A percentile compares a stretch with the other conserved stretches of the same genome.
phyloP scores from a whole-genome alignment of 2,113 vertebrate species.

The Xenus cinereus region DNA sequence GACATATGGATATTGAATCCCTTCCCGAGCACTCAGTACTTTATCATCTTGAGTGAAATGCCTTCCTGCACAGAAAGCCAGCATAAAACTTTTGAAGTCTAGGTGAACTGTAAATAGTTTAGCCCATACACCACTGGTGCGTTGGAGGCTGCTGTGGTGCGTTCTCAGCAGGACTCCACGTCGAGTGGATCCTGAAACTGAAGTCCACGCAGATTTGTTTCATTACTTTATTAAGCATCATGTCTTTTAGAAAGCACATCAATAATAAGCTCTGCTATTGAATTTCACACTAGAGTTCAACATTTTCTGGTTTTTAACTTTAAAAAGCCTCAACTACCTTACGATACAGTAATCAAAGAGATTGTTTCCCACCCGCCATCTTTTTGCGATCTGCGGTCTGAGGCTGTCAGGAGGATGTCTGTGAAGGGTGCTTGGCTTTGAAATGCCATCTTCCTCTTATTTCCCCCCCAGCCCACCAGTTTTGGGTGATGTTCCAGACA shows the following conservation, averaged over 20 bases:
- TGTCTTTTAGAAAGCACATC: not conserved
- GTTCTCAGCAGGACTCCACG: not conserved
- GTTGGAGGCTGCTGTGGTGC: not conserved
- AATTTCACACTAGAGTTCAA: not conserved
- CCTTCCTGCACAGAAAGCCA: not conserved
- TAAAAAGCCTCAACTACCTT: not conserved
- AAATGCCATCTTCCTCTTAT: not conserved
- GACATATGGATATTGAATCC: not conserved
- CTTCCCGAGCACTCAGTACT: not conserved
- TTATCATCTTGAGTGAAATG: not conserved
- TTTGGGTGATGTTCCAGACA: not conserved
- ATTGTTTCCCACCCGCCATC: not conserved
- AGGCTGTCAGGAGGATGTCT: not conserved
- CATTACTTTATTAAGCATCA: not conserved
- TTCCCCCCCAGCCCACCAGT: not conserved
- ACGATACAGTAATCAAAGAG: not conserved
- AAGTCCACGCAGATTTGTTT: not conserved
- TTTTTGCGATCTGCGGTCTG: not conserved
- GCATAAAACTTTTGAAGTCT: not conserved
- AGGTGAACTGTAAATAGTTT: not conserved
- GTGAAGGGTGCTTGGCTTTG: not conserved
- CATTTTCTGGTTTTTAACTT: not conserved
- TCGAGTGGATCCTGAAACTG: not conserved
- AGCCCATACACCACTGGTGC: not conserved
- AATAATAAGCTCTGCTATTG: not conserved